phyloP scores from a whole-genome alignment of 2,888 invertebrate genomes.

The Ptychoptera contaminata region DNA sequence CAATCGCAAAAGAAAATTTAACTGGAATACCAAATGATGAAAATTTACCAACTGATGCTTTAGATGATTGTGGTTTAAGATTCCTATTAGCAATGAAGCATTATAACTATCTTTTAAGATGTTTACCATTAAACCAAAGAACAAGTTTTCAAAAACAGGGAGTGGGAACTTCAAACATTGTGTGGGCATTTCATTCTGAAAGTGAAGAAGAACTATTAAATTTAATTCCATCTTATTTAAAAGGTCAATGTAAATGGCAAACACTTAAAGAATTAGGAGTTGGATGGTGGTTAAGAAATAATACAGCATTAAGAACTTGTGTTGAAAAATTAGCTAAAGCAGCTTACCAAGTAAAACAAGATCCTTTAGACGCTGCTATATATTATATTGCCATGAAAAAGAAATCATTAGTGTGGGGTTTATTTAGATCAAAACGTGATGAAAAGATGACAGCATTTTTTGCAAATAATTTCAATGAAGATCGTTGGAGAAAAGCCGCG shows the following conservation, averaged over 20 bases:
- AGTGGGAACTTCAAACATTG: slow-evolving; percentile 77
- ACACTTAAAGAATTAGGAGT: slow-evolving; percentile 78
- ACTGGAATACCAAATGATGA: slow-evolving; percentile 36
- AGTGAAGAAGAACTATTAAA: slow-evolving; percentile 88
- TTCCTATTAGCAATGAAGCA: slow-evolving; percentile 96
- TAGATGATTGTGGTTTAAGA: slow-evolving; percentile 94
- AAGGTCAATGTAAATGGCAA: slow-evolving; percentile 76
- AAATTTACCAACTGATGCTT: slow-evolving; percentile 51
- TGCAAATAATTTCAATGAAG: slow-evolving; percentile 80
- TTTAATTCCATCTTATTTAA: slow-evolving; percentile 74
- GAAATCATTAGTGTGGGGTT: slow-evolving; percentile 88
- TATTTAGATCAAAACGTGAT: slow-evolving; percentile 77
- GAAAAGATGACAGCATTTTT: slow-evolving; percentile 93
- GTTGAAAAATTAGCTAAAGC: slow-evolving; percentile 90
- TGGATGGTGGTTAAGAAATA: slow-evolving; percentile 93
- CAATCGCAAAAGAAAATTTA: slow-evolving; percentile 47
- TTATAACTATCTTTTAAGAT: slow-evolving; percentile 85
- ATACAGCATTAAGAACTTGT: slow-evolving; percentile 61
- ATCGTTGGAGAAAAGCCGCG: slow-evolving; percentile 94
- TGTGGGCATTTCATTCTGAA: slow-evolving; percentile 99
- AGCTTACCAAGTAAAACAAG: slow-evolving; percentile 78
- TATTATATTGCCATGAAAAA: slow-evolving; percentile 98
- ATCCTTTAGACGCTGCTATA: slow-evolving; percentile 93
- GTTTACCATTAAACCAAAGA: slow-evolving; percentile 80
- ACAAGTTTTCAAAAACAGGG: slow-evolving; percentile 74